Evolutionary conservation across 2,113 vertebrate species (phyloP), one percentile per base, ranked within the genome.

Genomic region (Porphyrio hochstetteri): DNA sequence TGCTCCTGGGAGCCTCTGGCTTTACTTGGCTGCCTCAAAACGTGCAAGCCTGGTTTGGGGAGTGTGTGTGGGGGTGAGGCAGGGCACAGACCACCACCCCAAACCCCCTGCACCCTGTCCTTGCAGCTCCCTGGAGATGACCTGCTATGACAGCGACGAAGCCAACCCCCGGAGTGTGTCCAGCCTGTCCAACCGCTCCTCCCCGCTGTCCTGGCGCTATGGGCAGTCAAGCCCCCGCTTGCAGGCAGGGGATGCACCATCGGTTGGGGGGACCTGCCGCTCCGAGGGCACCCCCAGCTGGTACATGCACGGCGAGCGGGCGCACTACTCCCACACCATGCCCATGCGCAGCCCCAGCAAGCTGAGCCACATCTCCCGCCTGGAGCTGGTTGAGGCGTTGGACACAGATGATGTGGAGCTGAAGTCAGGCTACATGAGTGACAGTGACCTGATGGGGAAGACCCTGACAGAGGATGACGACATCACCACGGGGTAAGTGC

Each of bases 161-260:
- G 98, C 99, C 84, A 99, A 99, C 55, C 96, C 99, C 3, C 98
- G 98, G 88, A 99, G 99, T 4, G 95, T 99, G 55, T 99, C 99
- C 95, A 99, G 99, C 90, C 96, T 99, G 24, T 99, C 99, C 70
- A 99, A 99, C 95, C 99, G 99, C 90, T 99, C 99, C 2, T 99
- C 99, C 3, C 99, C 99, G 0, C 96, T 99, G 42, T 99, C 99
- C 11, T 99, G 99, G 99, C 99, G 98, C 89, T 99, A 99, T 0
- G 99, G 99, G 77, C 99, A 99, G 94, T 98, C 99, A 18, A 99
- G 99, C 92, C 99, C 99, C 0, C 98, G 99, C 23, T 98, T 99
- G 88, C 99, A 99, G 97, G 99, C 99, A 0, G 99, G 99, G 1
- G 99, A 99, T 0, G 99, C 99, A 2, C 99, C 99, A 0, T 99